Base-by-base conservation (phyloP, 2,113 vertebrate species). In the Chaenogobius annularis region DNA sequence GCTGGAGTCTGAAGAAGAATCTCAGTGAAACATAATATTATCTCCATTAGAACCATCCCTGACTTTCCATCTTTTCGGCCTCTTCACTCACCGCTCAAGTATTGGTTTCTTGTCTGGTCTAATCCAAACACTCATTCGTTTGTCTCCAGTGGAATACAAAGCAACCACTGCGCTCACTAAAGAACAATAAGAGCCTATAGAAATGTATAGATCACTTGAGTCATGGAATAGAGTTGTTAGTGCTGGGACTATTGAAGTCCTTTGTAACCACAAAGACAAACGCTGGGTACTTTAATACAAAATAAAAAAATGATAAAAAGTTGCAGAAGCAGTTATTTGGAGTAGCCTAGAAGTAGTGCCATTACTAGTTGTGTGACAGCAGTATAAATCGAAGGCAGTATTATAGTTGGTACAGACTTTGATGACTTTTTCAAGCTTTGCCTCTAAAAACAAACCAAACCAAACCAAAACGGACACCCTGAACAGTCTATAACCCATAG, bases 61-160 rank as follows among this genome's bases (percentile, higher is more conserved):
- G 17, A 63, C 35, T 10, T 43, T 63, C 35, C 61, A 12, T 63
- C 35, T 20, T 63, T 10, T 63, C 61, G 2, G 61, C 2, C 15
- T 20, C 17, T n/a, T 40, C 26, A 19, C 17, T 19, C 35, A 5
- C 35, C 0, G 17, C 61, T n/a, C 9, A 63, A 31, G 61, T 63
- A 63, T 63, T n/a, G 61, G 15, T 37, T 63, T 63, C 61, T 40
- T 63, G 61, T 43, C 61, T 19, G 9, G 17, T 20, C 61, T 17
- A n/a, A 63, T 63, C 61, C n/a, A 17, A 63, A 37, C 35, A 10
- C 61, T 19, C 31, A 63, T 63, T 19, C 43, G 35, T 63, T 63
- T 63, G 61, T 63, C 19, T 63, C 55, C 55, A 5, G 35, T 12
- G 35, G n/a, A 37, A 37, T 11, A 40, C 35, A 40, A 63, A 20